Conservation (phyloP, 2,888 invertebrate genomes). For the Callyntrura guangdongensis region DNA sequence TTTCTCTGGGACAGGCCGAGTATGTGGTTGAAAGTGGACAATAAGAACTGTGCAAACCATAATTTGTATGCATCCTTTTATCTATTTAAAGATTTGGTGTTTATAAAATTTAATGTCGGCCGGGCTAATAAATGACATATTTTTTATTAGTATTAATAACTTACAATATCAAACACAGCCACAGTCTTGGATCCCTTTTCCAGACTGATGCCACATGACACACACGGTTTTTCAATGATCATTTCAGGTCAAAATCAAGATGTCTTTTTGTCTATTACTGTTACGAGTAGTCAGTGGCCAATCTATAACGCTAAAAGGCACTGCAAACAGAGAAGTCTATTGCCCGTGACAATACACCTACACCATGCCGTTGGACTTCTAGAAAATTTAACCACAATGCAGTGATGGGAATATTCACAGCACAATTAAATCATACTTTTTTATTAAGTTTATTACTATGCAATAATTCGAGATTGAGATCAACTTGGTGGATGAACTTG, state of each 20-base stretch:
- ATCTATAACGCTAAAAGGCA: too few species aligned
- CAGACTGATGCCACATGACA: conserved; percentile 58
- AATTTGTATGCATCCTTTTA: conserved; percentile 5
- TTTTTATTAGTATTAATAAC: not conserved
- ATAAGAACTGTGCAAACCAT: conserved; percentile 1
- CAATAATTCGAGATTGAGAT: too few species aligned
- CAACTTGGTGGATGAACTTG: too few species aligned
- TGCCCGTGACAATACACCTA: too few species aligned
- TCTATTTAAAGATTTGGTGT: conserved; percentile 29
- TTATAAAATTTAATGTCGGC: not conserved
- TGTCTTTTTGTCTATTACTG: too few species aligned
- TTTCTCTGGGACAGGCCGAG: not conserved
- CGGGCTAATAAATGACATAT: not conserved
- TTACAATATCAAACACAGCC: conserved; percentile 55
- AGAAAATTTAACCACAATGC: too few species aligned
- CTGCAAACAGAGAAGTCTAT: too few species aligned
- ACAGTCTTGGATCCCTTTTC: conserved; percentile 63
- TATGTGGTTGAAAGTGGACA: not conserved
- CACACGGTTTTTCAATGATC: conserved; percentile 64
- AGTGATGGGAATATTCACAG: too few species aligned
- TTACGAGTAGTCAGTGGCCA: too few species aligned
- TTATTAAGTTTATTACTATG: too few species aligned
- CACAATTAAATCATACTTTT: too few species aligned
- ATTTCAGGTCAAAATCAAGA: conserved; percentile 10
- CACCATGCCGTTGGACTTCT: too few species aligned